These are phyloP conservation scores for Salvator merianae DNA, from an alignment of 2,113 vertebrate species.

Conservation along the genomic window DNA sequence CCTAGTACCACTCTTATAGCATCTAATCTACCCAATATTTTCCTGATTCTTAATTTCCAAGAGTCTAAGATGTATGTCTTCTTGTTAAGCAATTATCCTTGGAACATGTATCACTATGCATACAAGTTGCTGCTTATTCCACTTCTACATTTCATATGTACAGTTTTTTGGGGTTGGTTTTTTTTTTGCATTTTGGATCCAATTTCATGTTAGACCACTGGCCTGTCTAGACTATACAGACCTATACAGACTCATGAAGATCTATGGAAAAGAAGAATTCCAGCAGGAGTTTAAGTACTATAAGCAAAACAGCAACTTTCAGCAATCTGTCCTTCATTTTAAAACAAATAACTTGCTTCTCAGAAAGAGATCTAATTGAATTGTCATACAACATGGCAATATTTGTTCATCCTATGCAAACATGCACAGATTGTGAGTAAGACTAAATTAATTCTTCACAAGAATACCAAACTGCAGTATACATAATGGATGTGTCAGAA, in stretches of 20 bases:
- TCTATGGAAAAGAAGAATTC: conserved; percentile 23
- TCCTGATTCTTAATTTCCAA: background rate
- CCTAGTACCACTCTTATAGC: background rate
- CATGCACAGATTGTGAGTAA: conserved; percentile 63
- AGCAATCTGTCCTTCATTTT: conserved; percentile 52
- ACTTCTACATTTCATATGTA: background rate
- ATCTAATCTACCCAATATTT: background rate
- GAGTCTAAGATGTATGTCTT: background rate
- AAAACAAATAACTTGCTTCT: conserved; percentile 53
- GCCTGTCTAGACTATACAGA: conserved; percentile 9
- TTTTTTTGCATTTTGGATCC: conserved; percentile 17
- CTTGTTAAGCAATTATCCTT: background rate
- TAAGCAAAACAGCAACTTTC: conserved; percentile 40
- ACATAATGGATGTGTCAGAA: conserved; percentile 66
- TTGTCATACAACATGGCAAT: conserved; percentile 66
- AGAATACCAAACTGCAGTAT: conserved; percentile 59
- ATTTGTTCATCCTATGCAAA: conserved; percentile 70
- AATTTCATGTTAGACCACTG: conserved; percentile 15
- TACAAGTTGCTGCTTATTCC: background rate
- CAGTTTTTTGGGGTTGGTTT: too few species aligned
- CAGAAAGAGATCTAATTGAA: conserved; percentile 65
- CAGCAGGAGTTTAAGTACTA: conserved; percentile 31
- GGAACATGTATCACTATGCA: background rate
- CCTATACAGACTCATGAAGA: conserved; percentile 1
- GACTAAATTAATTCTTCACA: conserved; percentile 69